Base-by-base conservation (phyloP, 2,797 vertebrate species). In the Coregonus ussuriensis region DNA sequence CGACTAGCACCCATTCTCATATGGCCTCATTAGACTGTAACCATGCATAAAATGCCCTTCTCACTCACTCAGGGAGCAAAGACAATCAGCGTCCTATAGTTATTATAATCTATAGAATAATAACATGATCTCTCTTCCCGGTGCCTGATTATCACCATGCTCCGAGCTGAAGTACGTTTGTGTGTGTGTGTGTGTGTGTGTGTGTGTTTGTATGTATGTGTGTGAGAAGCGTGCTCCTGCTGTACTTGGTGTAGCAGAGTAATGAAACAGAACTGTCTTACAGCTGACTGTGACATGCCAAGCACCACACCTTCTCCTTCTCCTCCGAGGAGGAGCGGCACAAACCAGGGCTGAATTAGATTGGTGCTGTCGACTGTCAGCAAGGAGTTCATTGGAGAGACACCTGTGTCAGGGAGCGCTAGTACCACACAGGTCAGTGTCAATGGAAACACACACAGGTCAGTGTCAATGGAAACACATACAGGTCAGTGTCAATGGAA, bases 11-110 rank as follows among this genome's bases (percentile, higher is more conserved):
- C 7, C 74, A 37, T 66, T 79, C 56, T 52, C 37, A 74, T 72
- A 71, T 67, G 11, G 41, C 16, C 53, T 51, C 13, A 77, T 79
- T 74, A 54, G 69, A 76, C 70, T 65, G 76, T 25, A 65, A 69
- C 41, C 54, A n/a, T 78, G 51, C 77, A 86, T 75, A 74, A 63
- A 83, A 84, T 62, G 75, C 62, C 54, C 59, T n/a, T 65, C 75
- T 62, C 74, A 71, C 59, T 77, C 72, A 62, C 56, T 69, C 53
- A 74, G 18, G 16, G 56, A 63, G 31, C 54, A 62, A 47, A 13
- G 11, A 74, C 33, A 21, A 62, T 74, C 56, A 63, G 72, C n/a
- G 35, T 37, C 21, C 41, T 21, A 66, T 71, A 73, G 51, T 15
- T 21, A 74, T 62, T 54, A 15, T 35, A 66, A 77, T 63, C 62